Evolutionary conservation across 2,113 vertebrate genomes (phyloP), one percentile per base, ranked within the genome.

Genomic region (Cervus canadensis): DNA sequence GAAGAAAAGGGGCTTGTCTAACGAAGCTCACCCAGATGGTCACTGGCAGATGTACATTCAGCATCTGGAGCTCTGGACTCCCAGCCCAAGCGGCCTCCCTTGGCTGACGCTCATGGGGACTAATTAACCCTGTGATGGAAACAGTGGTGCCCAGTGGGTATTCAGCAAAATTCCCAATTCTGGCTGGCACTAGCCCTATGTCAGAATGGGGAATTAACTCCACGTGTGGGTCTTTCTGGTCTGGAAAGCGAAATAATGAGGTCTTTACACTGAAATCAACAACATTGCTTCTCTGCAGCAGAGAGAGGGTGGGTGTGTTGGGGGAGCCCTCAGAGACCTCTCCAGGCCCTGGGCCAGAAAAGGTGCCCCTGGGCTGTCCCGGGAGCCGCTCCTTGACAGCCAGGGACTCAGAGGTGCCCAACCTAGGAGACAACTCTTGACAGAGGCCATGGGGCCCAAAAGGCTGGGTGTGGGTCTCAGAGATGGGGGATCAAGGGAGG

Each of bases 81-180:
- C 78, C 67, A 30, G 50, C 19, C 86, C 56, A 7, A 21, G 82
- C 43, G n/a, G 81, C 56, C 56, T 93, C 89, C 60, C 56, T 62
- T 9, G 78, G 86, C 60, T 12, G 13, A 95, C 71, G 85, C 96
- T 95, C 97, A 4, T 4, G 23, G 97, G 96, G 91, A 97, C 97
- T 91, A 91, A 98, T 97, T 96, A 97, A 94, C 96, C 96, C 95
- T 84, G 93, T 91, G 83, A 89, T 97, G 95, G 91, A 97, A 96
- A 97, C 40, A 83, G 89, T 12, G 30, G 86, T 79, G 45, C 83
- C 97, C 91, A 43, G 86, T 71, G 97, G 89, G 93, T 85, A 95
- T 78, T 95, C 64, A 97, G 88, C 57, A 86, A 56, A 59, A n/a
- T 67, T 91, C 87, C 57, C 8, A 2, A 36, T 79, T 89, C 93